Percentiles rank a stretch among this genome's conserved stretches.
These are phyloP conservation scores for Arenaria interpres DNA, from an alignment of 2,113 vertebrate genomes.

Conservation along the genomic window DNA sequence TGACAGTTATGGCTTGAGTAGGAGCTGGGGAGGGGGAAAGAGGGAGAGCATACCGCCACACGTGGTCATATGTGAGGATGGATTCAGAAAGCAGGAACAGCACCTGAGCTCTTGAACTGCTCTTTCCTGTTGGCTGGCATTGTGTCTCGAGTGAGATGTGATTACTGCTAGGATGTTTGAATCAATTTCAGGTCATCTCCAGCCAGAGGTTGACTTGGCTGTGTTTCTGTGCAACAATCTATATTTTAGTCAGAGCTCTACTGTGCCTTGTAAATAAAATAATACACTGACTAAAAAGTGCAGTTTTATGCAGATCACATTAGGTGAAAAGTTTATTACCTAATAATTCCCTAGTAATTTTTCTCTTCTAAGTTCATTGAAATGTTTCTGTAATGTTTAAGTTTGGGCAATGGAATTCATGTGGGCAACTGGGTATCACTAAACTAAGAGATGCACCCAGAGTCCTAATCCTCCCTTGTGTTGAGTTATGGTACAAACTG, in stretches of 20 bases:
- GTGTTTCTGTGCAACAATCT: neutral
- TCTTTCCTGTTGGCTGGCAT: neutral
- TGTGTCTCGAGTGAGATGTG: neutral
- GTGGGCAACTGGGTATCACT: neutral
- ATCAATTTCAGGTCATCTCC: neutral
- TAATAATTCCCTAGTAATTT: neutral
- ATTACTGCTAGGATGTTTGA: neutral
- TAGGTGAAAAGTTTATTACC: neutral
- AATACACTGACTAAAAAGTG: neutral
- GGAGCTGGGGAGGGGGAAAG: neutral
- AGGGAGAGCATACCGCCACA: neutral
- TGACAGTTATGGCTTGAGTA: neutral
- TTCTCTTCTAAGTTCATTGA: neutral
- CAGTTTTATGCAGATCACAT: neutral
- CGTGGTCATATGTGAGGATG: neutral
- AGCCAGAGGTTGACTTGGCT: neutral
- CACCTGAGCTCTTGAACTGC: neutral
- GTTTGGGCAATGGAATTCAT: neutral
- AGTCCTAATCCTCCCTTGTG: neutral
- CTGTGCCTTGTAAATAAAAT: neutral
- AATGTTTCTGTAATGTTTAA: neutral
- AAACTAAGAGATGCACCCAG: neutral
- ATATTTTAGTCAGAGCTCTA: neutral
- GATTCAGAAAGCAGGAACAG: neutral
- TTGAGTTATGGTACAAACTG: neutral